Evolutionary conservation across 1,140 invertebrate species (phyloP), one percentile per base, ranked within the genome.

Genomic region (Aphelenchoides besseyi): DNA sequence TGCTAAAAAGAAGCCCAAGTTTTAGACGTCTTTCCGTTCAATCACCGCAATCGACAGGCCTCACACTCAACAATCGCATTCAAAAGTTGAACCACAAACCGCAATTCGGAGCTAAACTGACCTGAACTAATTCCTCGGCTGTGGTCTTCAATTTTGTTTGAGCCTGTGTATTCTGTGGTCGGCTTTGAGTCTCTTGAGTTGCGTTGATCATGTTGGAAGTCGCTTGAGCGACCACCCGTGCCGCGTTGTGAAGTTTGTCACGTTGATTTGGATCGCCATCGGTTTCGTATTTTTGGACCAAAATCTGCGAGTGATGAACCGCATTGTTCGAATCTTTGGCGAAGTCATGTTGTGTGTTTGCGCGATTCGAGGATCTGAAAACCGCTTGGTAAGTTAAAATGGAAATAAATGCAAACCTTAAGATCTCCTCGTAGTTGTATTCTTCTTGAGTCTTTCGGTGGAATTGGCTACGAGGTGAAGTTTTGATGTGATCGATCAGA

Each of bases 201-300:
- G 95, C 95, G 85, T 98, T 95, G 1, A 97, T 92, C 85, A 89
- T 88, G 73, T 91, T 89, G 0, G 93, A 91, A 0, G 96, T 98
- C 3, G 95, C 95, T 86, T 55, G 12, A 54, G 16, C 85, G 95
- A 96, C 2, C 94, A 84, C 48, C 81, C 87, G 93, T 0, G 94
- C 94, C 0, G 93, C 93, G 52, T 97, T 85, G 3, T 98, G 85
- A 72, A 93, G 89, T 67, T 92, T 89, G 81, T 98, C 94, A 18
- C 92, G 88, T 61, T 97, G 93, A 85, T 95, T 92, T 0, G 91
- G 89, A 75, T 94, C 90, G 48, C 88, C 75, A 72, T 72, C 88
- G 77, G 95, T 90, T 71, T 76, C 86, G 95, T 95, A 73, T 96
- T 97, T 69, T 91, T 92, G 82, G 93, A 83, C 76, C n/a, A 83